Evolutionary conservation across 2,797 vertebrate species (phyloP), one percentile per base, ranked within the genome.

Genomic region (Choloepus didactylus): DNA sequence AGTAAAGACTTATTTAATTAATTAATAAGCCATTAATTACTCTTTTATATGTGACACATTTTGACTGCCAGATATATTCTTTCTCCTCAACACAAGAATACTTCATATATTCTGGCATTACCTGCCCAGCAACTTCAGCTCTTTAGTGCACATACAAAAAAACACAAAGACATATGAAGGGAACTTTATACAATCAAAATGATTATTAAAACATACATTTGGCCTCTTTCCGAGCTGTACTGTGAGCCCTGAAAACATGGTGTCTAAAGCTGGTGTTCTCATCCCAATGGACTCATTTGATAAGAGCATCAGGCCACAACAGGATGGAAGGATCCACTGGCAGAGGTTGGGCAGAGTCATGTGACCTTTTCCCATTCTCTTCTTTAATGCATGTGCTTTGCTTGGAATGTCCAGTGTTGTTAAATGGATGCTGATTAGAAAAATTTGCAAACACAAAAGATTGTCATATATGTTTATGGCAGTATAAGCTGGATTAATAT

Each of bases 21-120:
- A 59, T 83, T 16, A 88, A 77, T 90, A 79, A 70, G 49, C 54
- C 60, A 80, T 73, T 84, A 70, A 77, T 84, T 46, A 67, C 62
- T 46, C 38, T 79, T 29, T 41, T 59, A 59, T 85, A 4, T 73
- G 4, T 64, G 86, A 38, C 9, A 6, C 5, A 59, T 73, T 96
- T 86, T 92, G 46, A 72, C 38, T 86, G 51, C 9, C 8, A 82
- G 38, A 19, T 73, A 2, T 31, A 81, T 64, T 12, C 67, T 9
- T n/a, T 87, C 29, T 81, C 18, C 7, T 84, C 49, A 41, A 10
- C 0, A 8, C 25, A 83, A 76, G 18, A 76, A 51, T 9, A 60
- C 1, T 25, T 19, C 41, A 25, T 19, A 9, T 41, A 31, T 67
- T 16, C 76, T 77, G 11, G 23, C n/a, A 66, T 81, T 59, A 82